Percentiles rank a stretch among this genome's conserved stretches.
Evolutionary conservation across 2,113 vertebrate genomes (phyloP).

Genomic region (Actinemys pallida): DNA sequence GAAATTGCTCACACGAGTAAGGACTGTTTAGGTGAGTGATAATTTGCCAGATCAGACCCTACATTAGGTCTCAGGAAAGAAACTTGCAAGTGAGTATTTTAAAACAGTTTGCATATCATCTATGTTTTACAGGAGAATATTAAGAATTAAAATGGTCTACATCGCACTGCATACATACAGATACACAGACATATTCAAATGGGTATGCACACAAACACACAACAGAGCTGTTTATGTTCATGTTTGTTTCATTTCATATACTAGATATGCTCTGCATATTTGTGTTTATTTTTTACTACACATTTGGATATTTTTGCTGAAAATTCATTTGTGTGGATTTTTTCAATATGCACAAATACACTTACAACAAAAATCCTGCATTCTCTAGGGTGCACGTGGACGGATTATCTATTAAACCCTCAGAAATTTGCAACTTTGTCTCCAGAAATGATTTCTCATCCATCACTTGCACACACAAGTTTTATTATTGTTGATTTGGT

Average conservation of each 20-base stretch:
- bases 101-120: background rate
- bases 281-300: constrained; percentile 12
- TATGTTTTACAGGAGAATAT: constrained; percentile 35
- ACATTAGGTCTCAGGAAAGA: background rate
- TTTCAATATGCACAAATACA: constrained; percentile 7
- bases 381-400: constrained; percentile 8
- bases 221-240: constrained; percentile 27
- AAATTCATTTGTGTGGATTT: background rate
- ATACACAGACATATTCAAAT: constrained; percentile 34
- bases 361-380: background rate
- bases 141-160: constrained; percentile 43
- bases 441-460: constrained; percentile 56
- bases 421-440: constrained; percentile 50
- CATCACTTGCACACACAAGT: background rate
- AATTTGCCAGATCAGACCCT: background rate
- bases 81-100: background rate
- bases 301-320: background rate
- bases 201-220: constrained; percentile 37
- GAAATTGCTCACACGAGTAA: background rate
- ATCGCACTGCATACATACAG: constrained; percentile 12
- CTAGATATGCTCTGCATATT: background rate
- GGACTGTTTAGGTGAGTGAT: background rate
- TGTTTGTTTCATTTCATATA: background rate
- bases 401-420: constrained; percentile 31
- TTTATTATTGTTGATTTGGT: constrained; percentile 54